Evolutionary conservation across 2,888 invertebrate genomes (phyloP), one percentile per base, ranked within the genome.

Genomic region (Cephus sareptanus): DNA sequence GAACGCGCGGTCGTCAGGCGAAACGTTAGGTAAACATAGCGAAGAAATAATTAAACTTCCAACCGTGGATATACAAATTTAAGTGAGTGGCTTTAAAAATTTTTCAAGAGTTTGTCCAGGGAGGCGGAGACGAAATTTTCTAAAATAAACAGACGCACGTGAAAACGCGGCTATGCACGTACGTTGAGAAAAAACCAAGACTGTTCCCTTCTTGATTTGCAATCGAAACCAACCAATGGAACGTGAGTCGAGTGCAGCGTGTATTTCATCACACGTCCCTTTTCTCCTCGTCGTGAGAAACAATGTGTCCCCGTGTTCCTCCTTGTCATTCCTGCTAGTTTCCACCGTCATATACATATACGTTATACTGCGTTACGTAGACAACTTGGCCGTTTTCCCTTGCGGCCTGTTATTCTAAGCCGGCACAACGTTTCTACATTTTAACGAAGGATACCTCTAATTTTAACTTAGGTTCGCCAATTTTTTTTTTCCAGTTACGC

Each of bases 371-470:
- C 6, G 23, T 23, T 56, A 56, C 56, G 6, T 23, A 23, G 56
- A 23, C 6, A 56, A 56, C 56, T 23, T 9, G 56, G 56, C 1
- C 56, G 23, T 56, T 71, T 71, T 71, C 71, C 71, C 71, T 23
- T 31, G 31, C 71, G 71, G 23, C 56, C 33, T 71, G 71, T 71
- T 71, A 71, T 71, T 34, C 31, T 12, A 31, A 71, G 71, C 33
- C 31, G 2, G 12, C 71, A 23, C 31, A 71, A 71, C 30, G 37
- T 83, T 83, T 81, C 79, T 82, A 79, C 83, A 81, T 84, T 82
- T 83, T 79, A 80, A 79, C 81, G 82, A 83, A 84, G 85, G 81
- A 82, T 80, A 23, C 56, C 73, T 78, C 82, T 86, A 86, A 86
- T 86, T 86, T 85, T 82, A 85, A 83, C 82, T 83, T 56, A 23